Base-by-base conservation (phyloP, 2,888 invertebrate species). In the Eueremaeus valkanovi region DNA sequence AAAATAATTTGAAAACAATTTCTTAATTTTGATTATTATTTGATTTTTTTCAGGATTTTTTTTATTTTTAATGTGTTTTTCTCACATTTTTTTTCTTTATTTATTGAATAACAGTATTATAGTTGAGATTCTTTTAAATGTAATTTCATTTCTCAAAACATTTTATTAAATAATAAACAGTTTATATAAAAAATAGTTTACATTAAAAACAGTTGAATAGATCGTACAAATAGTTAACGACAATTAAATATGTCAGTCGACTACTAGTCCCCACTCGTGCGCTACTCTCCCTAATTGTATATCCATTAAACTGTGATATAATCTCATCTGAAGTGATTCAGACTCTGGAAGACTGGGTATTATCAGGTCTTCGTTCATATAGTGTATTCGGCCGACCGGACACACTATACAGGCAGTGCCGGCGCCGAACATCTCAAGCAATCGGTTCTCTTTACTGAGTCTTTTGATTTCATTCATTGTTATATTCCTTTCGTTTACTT, bases 321-420 rank as follows among this genome's bases (percentile, higher is more conserved):
- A 86, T 79, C 89, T 86, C 82, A 88, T 88, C 83, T 87, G 90
- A 29, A 97, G 81, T 0, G 93, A 90, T 76, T 89, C 86, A 16
- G 87, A 81, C 80, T 91, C 88, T 80, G 89, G 87, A 81, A 85
- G 84, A 16, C 85, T 85, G 2, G 86, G 86, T 73, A 87, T 85
- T 11, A 81, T 72, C 72, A 85, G 79, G 77, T 82, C 82, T 78
- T 85, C 85, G 5, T 89, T 91, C 68, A 76, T 81, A 84, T 92
- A 98, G 75, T 90, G 87, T 77, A 99, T 92, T 77, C 89, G 87
- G 76, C 91, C 90, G 75, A 99, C 89, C 0, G 99, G 98, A 81
- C 92, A 93, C 24, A 99, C 92, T 70, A 96, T 88, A 81, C 94
- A 94, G 0, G 99, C 99, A 31, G 99, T 99, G 75, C 99, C 99